phyloP scores from a whole-genome alignment of 2,113 vertebrate genomes.

The Sceloporus tristichus region DNA sequence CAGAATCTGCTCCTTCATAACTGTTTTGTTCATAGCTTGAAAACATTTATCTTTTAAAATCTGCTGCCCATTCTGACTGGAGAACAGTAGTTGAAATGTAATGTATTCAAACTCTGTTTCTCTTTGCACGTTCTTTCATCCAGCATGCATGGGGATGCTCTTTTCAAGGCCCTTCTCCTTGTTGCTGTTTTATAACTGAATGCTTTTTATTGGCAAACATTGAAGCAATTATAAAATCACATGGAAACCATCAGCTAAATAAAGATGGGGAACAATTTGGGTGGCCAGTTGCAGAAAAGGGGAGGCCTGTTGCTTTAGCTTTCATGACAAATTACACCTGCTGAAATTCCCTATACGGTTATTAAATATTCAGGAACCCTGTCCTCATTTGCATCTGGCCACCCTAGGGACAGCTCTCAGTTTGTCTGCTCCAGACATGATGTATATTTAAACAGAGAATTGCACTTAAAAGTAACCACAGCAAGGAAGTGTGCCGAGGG shows the following conservation, averaged over 20 bases:
- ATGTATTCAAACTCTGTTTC: too few relatives aligned
- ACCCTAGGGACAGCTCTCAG: neutral
- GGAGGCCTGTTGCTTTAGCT: neutral
- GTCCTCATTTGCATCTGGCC: neutral
- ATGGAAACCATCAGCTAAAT: neutral
- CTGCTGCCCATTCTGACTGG: too few relatives aligned
- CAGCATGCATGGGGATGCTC: neutral
- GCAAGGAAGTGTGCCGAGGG: too few relatives aligned
- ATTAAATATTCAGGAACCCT: neutral
- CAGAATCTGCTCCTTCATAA: neutral
- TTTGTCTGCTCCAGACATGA: neutral
- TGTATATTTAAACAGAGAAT: neutral
- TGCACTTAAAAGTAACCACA: too few relatives aligned
- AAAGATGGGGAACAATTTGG: neutral
- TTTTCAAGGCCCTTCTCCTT: neutral
- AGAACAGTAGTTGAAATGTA: too few relatives aligned
- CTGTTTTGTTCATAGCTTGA: too few relatives aligned
- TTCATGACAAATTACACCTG: neutral
- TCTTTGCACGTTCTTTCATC: neutral
- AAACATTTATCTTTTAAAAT: too few relatives aligned
- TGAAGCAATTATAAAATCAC: neutral
- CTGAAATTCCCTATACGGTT: neutral
- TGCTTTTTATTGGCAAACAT: neutral
- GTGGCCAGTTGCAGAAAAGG: neutral
- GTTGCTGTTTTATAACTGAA: neutral